Evolutionary conservation across 2,888 invertebrate species (phyloP).

Genomic region (Cryptocephalus primarius): DNA sequence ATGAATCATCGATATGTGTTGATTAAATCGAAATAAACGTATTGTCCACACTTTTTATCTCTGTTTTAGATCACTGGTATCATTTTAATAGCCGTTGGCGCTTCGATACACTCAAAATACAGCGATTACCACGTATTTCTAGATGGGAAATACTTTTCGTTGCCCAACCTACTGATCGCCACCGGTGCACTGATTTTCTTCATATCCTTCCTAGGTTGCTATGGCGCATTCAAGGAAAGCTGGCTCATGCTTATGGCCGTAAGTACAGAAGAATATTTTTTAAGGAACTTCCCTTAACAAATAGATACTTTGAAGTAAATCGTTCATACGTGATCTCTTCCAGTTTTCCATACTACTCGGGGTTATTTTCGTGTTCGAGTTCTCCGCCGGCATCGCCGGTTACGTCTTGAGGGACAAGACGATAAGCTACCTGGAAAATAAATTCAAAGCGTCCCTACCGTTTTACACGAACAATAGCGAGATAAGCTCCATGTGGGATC

Average conservation of each 20-base stretch:
- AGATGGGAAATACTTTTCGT: constrained; percentile 70
- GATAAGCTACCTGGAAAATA: constrained; percentile 48
- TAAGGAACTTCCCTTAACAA: no score
- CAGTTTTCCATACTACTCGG: constrained; percentile 68
- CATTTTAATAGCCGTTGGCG: constrained; percentile 71
- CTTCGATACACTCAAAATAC: constrained; percentile 61
- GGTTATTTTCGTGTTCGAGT: constrained; percentile 74
- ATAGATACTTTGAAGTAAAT: no score
- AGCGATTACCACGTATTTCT: constrained; percentile 69
- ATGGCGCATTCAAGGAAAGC: constrained; percentile 89
- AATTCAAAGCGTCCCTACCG: constrained; percentile 55
- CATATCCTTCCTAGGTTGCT: constrained; percentile 91
- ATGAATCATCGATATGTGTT: background rate
- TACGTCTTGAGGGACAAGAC: constrained; percentile 65
- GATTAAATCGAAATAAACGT: background rate
- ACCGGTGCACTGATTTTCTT: constrained; percentile 84
- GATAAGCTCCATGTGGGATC: constrained; percentile 63
- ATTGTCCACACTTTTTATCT: constrained; percentile 5
- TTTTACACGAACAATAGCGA: constrained; percentile 22
- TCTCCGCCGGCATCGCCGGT: constrained; percentile 73
- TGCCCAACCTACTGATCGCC: constrained; percentile 76
- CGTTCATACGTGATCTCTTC: constrained; percentile 14
- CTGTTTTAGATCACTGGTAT: constrained; percentile 74
- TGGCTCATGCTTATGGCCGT: constrained; percentile 89
- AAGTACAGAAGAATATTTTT: constrained; percentile 31